Conservation (phyloP, 2,113 vertebrate genomes). For the Stigmatopora argus region DNA sequence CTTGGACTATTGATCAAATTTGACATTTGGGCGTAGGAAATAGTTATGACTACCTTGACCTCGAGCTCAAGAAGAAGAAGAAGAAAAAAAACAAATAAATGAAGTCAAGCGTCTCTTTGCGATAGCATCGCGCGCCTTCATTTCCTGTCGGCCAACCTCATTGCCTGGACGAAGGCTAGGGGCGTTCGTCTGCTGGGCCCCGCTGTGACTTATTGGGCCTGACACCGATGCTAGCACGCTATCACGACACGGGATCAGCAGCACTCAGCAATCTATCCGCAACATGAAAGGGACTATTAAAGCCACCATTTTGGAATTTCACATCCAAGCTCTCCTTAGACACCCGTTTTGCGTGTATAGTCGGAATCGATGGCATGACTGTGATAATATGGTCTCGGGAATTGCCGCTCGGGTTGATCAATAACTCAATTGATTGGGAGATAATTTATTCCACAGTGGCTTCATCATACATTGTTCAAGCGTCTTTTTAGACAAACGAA, state of each 20-base stretch:
- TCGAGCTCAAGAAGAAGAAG: not conserved
- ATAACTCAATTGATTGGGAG: conserved; percentile 6
- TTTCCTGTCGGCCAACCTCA: not conserved
- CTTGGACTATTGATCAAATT: conserved; percentile 13
- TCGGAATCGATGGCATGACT: conserved; percentile 21
- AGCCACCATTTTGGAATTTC: conserved; percentile 32
- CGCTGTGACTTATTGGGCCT: conserved; percentile 35
- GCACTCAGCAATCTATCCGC: conserved; percentile 25
- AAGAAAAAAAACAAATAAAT: conserved; percentile 24
- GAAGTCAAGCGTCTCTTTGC: conserved; percentile 14
- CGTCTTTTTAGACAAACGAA: not conserved
- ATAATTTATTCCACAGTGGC: not conserved
- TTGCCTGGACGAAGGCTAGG: not conserved
- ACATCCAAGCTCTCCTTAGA: not conserved
- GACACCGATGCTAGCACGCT: conserved; percentile 18
- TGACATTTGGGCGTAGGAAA: not conserved
- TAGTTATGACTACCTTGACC: conserved; percentile 22
- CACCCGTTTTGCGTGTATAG: not conserved
- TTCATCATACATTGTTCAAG: not conserved
- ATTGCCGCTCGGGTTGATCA: not conserved
- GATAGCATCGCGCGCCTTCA: not conserved
- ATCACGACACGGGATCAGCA: conserved; percentile 49
- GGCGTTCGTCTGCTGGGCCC: conserved; percentile 3
- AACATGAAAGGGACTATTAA: conserved; percentile 36
- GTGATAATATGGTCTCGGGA: conserved; percentile 2